These are phyloP conservation scores for Anguilla anguilla DNA, from an alignment of 2,797 vertebrate genomes.

Conservation along the genomic window DNA sequence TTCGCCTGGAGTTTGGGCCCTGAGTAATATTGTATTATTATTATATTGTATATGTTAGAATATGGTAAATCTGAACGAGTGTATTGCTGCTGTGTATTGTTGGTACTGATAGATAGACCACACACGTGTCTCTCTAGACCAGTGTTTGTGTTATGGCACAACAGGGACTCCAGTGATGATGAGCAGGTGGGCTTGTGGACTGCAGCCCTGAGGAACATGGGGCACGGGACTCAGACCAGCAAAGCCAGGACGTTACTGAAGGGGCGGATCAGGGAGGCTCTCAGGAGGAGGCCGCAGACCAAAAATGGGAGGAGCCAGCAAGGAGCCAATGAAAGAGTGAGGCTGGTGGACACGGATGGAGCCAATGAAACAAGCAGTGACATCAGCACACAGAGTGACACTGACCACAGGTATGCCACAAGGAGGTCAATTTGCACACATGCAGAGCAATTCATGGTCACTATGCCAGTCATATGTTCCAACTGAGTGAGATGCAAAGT, in stretches of 20 bases:
- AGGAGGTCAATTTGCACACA: neutral
- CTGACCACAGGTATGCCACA: conserved; percentile 30
- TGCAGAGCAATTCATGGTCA: neutral
- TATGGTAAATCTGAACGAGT: neutral
- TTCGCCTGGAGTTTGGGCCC: neutral
- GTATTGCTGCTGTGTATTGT: neutral
- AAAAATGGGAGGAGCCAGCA: neutral
- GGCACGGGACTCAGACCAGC: conserved; percentile 23
- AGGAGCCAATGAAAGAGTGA: neutral
- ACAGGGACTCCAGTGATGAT: conserved; percentile 81
- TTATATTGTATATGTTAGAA: neutral
- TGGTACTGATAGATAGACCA: neutral
- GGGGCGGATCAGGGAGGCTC: conserved; percentile 33
- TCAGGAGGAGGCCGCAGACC: neutral
- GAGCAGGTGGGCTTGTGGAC: conserved; percentile 60
- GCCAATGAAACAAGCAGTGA: conserved; percentile 34
- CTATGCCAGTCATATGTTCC: neutral
- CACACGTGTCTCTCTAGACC: neutral
- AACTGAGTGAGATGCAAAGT: neutral
- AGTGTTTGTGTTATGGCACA: conserved; percentile 25
- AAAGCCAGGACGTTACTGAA: conserved; percentile 31
- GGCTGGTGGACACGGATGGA: neutral
- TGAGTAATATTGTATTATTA: neutral
- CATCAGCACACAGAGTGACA: conserved; percentile 25
- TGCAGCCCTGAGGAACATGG: neutral